phyloP scores from a whole-genome alignment of 2,113 vertebrate species.

The Indri indri region DNA sequence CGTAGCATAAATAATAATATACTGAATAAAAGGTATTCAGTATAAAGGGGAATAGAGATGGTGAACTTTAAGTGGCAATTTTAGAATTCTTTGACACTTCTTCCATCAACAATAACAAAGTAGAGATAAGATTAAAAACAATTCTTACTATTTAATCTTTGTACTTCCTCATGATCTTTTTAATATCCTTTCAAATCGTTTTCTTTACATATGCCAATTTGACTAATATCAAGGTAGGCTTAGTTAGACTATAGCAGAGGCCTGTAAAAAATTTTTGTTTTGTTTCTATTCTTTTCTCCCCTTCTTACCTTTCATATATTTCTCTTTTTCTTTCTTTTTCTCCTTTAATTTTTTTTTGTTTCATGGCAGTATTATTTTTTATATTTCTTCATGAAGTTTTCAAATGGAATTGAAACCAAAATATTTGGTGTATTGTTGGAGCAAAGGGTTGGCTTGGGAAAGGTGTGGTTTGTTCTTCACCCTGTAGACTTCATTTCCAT shows the following conservation, averaged over 20 bases:
- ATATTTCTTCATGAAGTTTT: not conserved
- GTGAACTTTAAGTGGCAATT: not conserved
- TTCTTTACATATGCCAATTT: not conserved
- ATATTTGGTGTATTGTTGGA: not conserved
- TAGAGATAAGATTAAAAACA: not conserved
- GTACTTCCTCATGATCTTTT: not conserved
- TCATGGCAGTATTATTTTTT: not conserved
- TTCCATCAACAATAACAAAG: not conserved
- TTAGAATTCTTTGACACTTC: not conserved
- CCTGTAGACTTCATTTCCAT: not conserved
- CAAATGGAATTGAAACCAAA: not conserved
- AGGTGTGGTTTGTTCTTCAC: not conserved
- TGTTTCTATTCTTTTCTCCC: not conserved
- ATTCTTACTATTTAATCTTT: not conserved
- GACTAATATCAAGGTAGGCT: not conserved
- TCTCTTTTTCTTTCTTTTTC: not conserved
- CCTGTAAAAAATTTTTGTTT: not conserved
- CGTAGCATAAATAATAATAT: not conserved
- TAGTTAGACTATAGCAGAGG: not conserved
- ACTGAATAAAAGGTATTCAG: not conserved
- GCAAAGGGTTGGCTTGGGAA: not conserved
- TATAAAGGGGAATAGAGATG: not conserved
- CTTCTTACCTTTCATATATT: not conserved
- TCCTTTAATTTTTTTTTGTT: not conserved
- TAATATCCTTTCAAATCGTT: not conserved